These are phyloP conservation scores for Illadopsis cleaveri DNA, from an alignment of 2,113 vertebrate genomes.

Conservation along the genomic window DNA sequence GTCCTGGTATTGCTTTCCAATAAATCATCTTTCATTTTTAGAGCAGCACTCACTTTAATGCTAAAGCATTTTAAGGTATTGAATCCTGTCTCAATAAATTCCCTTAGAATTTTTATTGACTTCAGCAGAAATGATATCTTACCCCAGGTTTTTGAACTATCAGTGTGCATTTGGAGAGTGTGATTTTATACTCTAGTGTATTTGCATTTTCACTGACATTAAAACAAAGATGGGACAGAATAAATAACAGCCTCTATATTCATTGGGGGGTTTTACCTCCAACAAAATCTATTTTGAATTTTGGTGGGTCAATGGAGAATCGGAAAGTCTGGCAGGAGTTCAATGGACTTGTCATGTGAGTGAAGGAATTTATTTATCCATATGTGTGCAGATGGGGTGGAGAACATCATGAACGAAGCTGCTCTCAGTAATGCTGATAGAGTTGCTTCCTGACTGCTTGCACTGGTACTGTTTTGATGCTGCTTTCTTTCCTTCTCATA, in stretches of 20 bases:
- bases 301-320: slow-evolving; percentile 28
- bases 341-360: background rate
- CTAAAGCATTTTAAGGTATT: background rate
- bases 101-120: background rate
- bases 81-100: background rate
- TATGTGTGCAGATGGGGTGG: slow-evolving; percentile 5
- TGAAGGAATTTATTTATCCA: slow-evolving; percentile 19
- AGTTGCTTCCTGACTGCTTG: background rate
- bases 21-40: slow-evolving; percentile 10
- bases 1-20: slow-evolving; percentile 23
- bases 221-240: background rate
- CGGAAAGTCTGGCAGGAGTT: slow-evolving; percentile 1
- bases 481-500: background rate
- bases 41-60: background rate
- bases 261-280: background rate
- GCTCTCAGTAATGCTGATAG: background rate
- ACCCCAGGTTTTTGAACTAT: background rate
- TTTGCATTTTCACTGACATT: background rate
- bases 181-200: background rate
- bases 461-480: background rate
- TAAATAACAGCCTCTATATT: background rate
- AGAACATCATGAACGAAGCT: slow-evolving; percentile 21
- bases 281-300: slow-evolving; percentile 17
- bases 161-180: background rate
- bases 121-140: background rate